These are phyloP conservation scores for Drosophila biarmipes DNA, from an alignment of 1,140 invertebrate species.

Conservation along the genomic window DNA sequence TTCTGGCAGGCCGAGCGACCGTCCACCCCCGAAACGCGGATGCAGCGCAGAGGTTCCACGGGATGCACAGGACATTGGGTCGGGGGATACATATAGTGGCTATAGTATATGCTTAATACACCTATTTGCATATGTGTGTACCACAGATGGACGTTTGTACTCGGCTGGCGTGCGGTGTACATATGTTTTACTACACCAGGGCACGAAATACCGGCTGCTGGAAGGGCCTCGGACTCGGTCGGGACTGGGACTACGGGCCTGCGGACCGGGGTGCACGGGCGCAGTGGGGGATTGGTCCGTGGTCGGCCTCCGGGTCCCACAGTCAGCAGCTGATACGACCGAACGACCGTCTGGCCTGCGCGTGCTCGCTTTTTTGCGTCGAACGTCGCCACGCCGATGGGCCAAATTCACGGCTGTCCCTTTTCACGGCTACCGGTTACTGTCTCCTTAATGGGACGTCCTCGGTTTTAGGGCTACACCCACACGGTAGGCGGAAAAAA, in stretches of 20 bases:
- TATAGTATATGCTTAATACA: slow-evolving; percentile 8
- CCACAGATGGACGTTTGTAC: slow-evolving; percentile 30
- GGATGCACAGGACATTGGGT: slow-evolving; percentile 61
- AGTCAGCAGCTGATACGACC: slow-evolving; percentile 65
- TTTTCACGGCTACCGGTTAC: not conserved
- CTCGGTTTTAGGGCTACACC: not conserved
- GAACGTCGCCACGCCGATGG: slow-evolving; percentile 56
- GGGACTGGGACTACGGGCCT: not conserved
- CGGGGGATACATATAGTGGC: slow-evolving; percentile 27
- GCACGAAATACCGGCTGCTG: slow-evolving; percentile 56
- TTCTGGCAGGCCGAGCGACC: slow-evolving; percentile 14
- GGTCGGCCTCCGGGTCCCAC: slow-evolving; percentile 32
- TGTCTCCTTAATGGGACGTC: not conserved
- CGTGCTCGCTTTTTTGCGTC: slow-evolving; percentile 63
- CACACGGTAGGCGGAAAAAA: not conserved
- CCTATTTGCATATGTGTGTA: slow-evolving; percentile 14
- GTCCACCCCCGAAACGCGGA: slow-evolving; percentile 18
- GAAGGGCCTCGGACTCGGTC: slow-evolving; percentile 26
- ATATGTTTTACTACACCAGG: slow-evolving; percentile 46
- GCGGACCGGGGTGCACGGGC: slow-evolving; percentile 15
- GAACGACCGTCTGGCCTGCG: slow-evolving; percentile 54
- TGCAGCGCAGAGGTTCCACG: slow-evolving; percentile 44
- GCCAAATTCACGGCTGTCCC: not conserved
- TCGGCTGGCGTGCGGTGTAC: slow-evolving; percentile 19
- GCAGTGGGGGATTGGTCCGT: slow-evolving; percentile 34